A percentile compares a stretch with the other conserved stretches of the same genome.
Conservation (phyloP, 2,797 vertebrate genomes). For the Hyperoplus immaculatus region DNA sequence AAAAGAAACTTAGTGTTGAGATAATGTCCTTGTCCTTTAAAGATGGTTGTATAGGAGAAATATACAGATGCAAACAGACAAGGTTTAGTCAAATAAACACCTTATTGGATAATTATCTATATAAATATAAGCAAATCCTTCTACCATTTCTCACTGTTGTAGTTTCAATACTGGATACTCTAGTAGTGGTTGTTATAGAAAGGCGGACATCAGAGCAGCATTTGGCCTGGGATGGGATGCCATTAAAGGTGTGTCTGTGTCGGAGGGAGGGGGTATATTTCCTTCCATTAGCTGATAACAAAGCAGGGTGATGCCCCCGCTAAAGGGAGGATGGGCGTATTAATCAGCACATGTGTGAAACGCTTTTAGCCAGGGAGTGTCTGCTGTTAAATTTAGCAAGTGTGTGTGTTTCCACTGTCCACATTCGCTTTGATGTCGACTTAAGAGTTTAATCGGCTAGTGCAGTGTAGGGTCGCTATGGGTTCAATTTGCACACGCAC, state of each 20-base stretch:
- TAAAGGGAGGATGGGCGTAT: slow-evolving; percentile 55
- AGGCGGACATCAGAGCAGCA: slow-evolving; percentile 12
- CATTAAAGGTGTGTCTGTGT: slow-evolving; percentile 48
- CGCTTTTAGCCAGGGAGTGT: slow-evolving; percentile 43
- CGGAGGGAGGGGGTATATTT: slow-evolving; percentile 78
- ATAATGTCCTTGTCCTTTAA: too few species aligned
- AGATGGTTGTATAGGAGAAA: too few species aligned
- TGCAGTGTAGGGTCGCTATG: background rate
- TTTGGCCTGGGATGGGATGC: slow-evolving; percentile 37
- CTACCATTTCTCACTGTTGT: slow-evolving; percentile 2
- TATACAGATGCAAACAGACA: too few species aligned
- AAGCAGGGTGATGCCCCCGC: slow-evolving; percentile 59
- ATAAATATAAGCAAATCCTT: background rate
- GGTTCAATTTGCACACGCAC: background rate
- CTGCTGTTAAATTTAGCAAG: slow-evolving; percentile 57
- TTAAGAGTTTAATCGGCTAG: slow-evolving; percentile 1
- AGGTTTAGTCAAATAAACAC: too few species aligned
- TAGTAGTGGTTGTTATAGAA: slow-evolving; percentile 39
- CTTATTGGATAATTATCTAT: too few species aligned
- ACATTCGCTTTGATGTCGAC: slow-evolving; percentile 21
- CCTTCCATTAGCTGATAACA: slow-evolving; percentile 76
- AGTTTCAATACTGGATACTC: slow-evolving; percentile 13
- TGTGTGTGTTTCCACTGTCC: slow-evolving; percentile 40
- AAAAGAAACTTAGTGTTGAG: too few species aligned
- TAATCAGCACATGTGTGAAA: slow-evolving; percentile 59